Base-by-base conservation (phyloP, 2,113 vertebrate species). In the Trinectes maculatus region DNA sequence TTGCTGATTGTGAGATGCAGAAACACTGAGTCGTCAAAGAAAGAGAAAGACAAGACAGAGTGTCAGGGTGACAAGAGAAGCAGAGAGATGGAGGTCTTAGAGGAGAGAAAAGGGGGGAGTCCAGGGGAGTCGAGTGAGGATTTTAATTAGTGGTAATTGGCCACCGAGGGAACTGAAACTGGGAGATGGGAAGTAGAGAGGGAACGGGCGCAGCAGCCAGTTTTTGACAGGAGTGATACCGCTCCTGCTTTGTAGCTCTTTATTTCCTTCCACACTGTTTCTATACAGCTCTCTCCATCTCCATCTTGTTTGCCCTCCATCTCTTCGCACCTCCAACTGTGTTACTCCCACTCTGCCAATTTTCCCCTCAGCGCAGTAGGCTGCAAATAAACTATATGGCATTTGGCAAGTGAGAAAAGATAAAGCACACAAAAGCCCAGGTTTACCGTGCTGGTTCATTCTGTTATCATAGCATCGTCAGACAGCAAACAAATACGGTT, bases 61-160 rank as follows among this genome's bases (percentile, higher is more conserved):
- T 31, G 67, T 80, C 72, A 58, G 46, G 72, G 65, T 52, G 79
- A 84, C 64, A 61, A 56, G 44, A 15, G 19, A 64, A 47, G 73
- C 56, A 22, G 53, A 65, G 77, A 83, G 64, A 81, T 52, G 67
- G 80, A 77, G 74, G 79, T 74, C 76, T 87, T n/a, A 42, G 61
- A 86, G 70, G 22, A 68, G 80, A 87, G 70, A 85, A 87, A 77
- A 82, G 58, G 65, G 63, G 68, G 64, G 77, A 81, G 83, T 73
- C 73, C 10, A 19, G 39, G 73, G 82, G 69, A 82, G 76, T 83
- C 73, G 63, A 79, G 87, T 79, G 84, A 88, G 82, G 87, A 89
- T 91, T 92, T 93, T 93, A 93, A 93, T 93, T 91, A 91, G 87
- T 52, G 16, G 84, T 93, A 93, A 93, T 93, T 93, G 91, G 92